Evolutionary conservation across 1,140 invertebrate genomes (phyloP), one percentile per base, ranked within the genome.

Genomic region (Drosophila quadrilineata): DNA sequence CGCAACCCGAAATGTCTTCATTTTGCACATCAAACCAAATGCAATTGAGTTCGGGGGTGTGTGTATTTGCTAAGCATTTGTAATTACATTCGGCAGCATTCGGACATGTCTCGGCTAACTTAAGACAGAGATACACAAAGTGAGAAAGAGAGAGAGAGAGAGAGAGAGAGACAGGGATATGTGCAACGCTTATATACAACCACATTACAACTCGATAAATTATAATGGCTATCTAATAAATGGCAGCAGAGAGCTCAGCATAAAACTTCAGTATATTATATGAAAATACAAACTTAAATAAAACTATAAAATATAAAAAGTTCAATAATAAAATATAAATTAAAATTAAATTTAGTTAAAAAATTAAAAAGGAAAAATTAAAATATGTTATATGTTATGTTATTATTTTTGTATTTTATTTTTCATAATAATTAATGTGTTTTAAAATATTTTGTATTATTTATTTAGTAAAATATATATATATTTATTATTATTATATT

Each of bases 21-120:
- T 85, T 85, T 85, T 85, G 70, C 62, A 85, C 80, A 85, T 85
- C 79, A 84, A 77, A 74, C 65, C 74, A 62, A 77, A 72, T 85
- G 77, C 77, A 84, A 75, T 17, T 66, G 48, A 49, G 43, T 57
- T 12, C 54, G 28, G 40, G 41, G 64, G 40, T 57, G 31, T 70
- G 59, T 45, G 26, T 80, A 40, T 76, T 65, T 73, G 57, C 75
- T 41, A 31, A 73, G 74, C 79, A 79, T 79, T 71, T 84, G 71
- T 86, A 84, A 86, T 84, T 84, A 84, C 79, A 84, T 70, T 85
- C 74, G 74, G 79, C 79, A 71, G 59, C 74, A 63, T 67, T 74
- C 74, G 66, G 73, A 69, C 57, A 63, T 38, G 68, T 71, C 45
- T 66, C 67, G 46, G 31, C 36, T 60, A 50, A 24, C 50, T n/a